These are phyloP conservation scores for Perithous albicinctus DNA, from an alignment of 2,888 invertebrate genomes.

Conservation along the genomic window DNA sequence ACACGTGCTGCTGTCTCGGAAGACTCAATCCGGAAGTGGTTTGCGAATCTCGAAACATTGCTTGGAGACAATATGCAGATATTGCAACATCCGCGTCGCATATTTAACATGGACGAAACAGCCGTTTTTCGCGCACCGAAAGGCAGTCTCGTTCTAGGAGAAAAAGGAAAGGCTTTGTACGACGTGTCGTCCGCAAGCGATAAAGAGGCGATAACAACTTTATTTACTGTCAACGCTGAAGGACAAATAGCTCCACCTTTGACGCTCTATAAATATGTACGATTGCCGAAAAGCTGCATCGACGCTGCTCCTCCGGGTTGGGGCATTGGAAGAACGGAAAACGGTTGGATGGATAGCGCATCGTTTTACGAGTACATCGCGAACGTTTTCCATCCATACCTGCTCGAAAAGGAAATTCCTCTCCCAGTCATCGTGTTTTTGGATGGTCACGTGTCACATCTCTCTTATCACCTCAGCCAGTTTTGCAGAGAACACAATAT, in stretches of 20 bases:
- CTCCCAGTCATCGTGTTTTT: conserved; percentile 74
- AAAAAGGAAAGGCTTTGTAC: too few relatives aligned
- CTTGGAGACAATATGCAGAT: too few relatives aligned
- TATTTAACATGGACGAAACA: too few relatives aligned
- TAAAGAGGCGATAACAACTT: too few relatives aligned
- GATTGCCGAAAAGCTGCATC: conserved; percentile 63
- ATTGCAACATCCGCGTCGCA: too few relatives aligned
- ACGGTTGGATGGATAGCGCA: conserved; percentile 73
- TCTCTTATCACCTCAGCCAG: conserved; percentile 67
- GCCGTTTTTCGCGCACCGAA: too few relatives aligned
- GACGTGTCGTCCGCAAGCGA: too few relatives aligned
- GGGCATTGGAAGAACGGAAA: conserved; percentile 72
- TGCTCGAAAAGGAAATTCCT: conserved; percentile 66
- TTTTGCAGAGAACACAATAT: conserved; percentile 72
- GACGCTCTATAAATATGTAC: conserved; percentile 68
- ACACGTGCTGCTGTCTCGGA: too few relatives aligned
- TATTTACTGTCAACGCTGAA: conserved; percentile 28
- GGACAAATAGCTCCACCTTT: conserved; percentile 69
- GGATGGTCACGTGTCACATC: conserved; percentile 73
- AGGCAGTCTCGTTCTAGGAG: too few relatives aligned
- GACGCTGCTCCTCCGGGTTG: conserved; percentile 68
- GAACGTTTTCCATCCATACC: conserved; percentile 71
- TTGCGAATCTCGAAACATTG: too few relatives aligned
- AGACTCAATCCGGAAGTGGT: too few relatives aligned
- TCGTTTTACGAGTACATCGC: conserved; percentile 73